Evolutionary conservation across 2,113 vertebrate genomes (phyloP), one percentile per base, ranked within the genome.

Genomic region (Baryphthengus martii): DNA sequence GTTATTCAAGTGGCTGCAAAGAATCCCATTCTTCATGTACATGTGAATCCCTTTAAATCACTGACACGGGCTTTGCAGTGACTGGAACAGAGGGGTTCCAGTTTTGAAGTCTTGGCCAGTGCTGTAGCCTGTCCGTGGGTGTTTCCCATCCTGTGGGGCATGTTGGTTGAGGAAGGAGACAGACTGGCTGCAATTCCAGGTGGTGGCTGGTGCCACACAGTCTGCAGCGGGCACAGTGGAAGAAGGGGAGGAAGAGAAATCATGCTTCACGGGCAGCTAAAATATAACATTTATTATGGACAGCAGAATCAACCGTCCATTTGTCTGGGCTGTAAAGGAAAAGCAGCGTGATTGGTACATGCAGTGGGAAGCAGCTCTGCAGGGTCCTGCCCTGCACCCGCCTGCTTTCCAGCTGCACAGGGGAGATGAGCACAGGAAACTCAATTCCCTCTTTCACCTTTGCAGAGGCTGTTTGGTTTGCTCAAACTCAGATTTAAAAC

Each of bases 401-500:
- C 28, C 55, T 26, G 42, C 72, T 62, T 49, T 45, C 61, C 31
- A 6, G 37, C 65, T 85, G 78, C 87, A 13, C 6, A 10, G 63
- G 58, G 26, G 47, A 62, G 40, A 63, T 13, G 3, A 18, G 17
- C 5, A 3, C 6, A 21, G 66, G 80, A 58, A 91, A 40, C n/a
- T 4, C 10, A 15, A 16, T 35, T 82, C 39, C 16, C 17, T 42
- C 76, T 39, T 45, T 23, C 25, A 24, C 8, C 33, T 53, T 58
- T 12, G 26, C 49, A 79, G 39, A 58, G 56, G 74, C 85, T 18
- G 13, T 63, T 94, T n/a, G 63, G 53, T 65, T n/a, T 68, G 78
- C 70, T 37, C 81, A 39, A 78, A 84, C 47, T 4, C 71, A n/a
- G 77, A 52, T 93, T 89, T 40, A 61, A 96, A 96, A 91, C 88